Conservation (phyloP, 37 sponge, comb jelly and placozoan species). For the Amphimedon queenslandica region DNA sequence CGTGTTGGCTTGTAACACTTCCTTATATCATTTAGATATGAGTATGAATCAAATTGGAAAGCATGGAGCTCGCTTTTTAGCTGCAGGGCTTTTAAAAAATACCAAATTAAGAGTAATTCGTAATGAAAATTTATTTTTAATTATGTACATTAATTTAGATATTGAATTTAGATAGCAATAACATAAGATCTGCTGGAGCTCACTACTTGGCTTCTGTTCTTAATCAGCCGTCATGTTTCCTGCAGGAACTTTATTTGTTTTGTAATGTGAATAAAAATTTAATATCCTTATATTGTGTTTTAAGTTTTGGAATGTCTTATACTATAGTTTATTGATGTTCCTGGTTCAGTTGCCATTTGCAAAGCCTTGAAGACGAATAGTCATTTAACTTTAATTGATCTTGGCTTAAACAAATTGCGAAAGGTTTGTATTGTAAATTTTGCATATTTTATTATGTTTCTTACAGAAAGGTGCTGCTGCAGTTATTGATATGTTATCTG, state of each 20-base stretch:
- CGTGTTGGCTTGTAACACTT: slow-evolving; percentile 27
- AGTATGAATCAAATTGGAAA: slow-evolving; percentile 31
- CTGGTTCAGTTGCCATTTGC: slow-evolving; percentile 39
- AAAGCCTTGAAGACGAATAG: slow-evolving; percentile 37
- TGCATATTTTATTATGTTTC: background rate
- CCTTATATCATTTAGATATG: slow-evolving; percentile 25
- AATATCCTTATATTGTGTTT: background rate
- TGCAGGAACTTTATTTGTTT: slow-evolving; percentile 44
- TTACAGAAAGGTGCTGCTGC: slow-evolving; percentile 49
- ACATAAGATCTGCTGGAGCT: slow-evolving; percentile 47
- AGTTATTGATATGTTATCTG: slow-evolving; percentile 33
- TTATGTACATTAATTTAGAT: too few species aligned
- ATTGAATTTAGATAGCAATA: slow-evolving; percentile 35
- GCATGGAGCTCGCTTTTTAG: slow-evolving; percentile 32
- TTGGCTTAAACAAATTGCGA: slow-evolving; percentile 58
- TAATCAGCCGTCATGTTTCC: slow-evolving; percentile 20
- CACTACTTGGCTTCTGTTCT: slow-evolving; percentile 37
- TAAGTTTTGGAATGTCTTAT: slow-evolving; percentile 1
- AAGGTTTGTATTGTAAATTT: slow-evolving; percentile 17
- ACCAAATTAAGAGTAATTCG: slow-evolving; percentile 24
- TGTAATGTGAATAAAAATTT: slow-evolving; percentile 36
- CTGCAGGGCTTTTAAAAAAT: slow-evolving; percentile 37
- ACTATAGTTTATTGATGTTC: slow-evolving; percentile 53
- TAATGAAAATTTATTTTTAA: background rate
- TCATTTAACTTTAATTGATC: slow-evolving; percentile 37